Evolutionary conservation across 2,888 invertebrate genomes (phyloP).

Genomic region (Zygogramma bicolorata): DNA sequence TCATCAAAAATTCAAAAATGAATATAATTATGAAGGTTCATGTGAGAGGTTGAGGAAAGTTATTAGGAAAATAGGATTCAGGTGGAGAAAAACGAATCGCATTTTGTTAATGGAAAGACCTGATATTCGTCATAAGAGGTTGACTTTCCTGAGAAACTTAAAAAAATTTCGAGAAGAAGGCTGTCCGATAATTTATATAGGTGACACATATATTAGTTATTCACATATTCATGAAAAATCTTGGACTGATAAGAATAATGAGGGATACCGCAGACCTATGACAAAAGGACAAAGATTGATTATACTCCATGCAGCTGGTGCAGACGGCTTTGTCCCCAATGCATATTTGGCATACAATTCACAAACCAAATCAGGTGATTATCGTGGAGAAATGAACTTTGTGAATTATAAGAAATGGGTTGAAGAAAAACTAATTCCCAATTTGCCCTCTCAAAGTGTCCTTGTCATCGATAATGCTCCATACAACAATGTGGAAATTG

Average conservation of each 20-base stretch:
- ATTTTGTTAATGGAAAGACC: not conserved
- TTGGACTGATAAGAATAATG: no score
- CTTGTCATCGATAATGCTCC: conserved; percentile 48
- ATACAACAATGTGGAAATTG: conserved; percentile 27
- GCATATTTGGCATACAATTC: conserved; percentile 14
- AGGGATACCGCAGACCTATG: no score
- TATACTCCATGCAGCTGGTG: conserved; percentile 31
- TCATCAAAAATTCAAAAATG: no score
- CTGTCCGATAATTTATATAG: not conserved
- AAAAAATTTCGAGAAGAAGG: not conserved
- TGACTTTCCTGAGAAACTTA: not conserved
- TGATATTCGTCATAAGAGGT: not conserved
- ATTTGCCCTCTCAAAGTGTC: conserved; percentile 44
- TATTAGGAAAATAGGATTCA: no score
- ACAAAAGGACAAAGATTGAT: conserved; percentile 17
- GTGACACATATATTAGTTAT: no score
- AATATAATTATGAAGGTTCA: no score
- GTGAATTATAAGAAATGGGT: conserved; percentile 34
- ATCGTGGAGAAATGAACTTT: conserved; percentile 28
- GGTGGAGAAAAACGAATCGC: no score
- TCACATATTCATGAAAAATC: no score
- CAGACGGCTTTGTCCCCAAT: conserved; percentile 28
- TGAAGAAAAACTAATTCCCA: conserved; percentile 29
- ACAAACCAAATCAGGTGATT: conserved; percentile 14
- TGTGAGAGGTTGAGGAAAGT: no score